phyloP scores from a whole-genome alignment of 2,888 invertebrate genomes.

The Nectonema munidae region DNA sequence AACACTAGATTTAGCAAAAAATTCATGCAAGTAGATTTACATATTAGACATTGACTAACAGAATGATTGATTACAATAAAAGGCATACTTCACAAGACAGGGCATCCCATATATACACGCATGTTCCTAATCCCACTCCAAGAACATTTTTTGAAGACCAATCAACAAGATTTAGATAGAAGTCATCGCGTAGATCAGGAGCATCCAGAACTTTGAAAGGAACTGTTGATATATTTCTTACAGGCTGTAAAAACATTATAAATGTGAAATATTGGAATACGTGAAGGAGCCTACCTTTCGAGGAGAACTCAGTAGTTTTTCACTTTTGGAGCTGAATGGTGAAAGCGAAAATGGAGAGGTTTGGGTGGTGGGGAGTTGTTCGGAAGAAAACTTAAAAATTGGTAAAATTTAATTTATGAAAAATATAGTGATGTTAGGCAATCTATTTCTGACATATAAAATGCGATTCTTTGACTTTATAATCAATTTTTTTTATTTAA shows the following conservation, averaged over 20 bases:
- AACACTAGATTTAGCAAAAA: too few relatives aligned
- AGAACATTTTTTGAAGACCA: slow-evolving; percentile 97
- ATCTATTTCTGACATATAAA: too few relatives aligned
- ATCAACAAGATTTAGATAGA: slow-evolving; percentile 87
- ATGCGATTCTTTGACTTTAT: too few relatives aligned
- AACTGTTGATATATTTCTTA: slow-evolving; percentile 79
- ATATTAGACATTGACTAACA: too few relatives aligned
- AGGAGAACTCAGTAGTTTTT: slow-evolving; percentile 62
- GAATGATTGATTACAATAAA: neutral
- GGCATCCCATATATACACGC: slow-evolving; percentile 94
- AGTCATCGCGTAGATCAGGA: slow-evolving; percentile 87
- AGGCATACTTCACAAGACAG: slow-evolving; percentile 54
- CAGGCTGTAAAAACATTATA: slow-evolving; percentile 30
- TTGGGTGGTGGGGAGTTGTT: too few relatives aligned
- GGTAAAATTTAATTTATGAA: too few relatives aligned
- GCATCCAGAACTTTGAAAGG: slow-evolving; percentile 90
- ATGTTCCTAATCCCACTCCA: slow-evolving; percentile 78
- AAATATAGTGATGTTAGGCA: too few relatives aligned
- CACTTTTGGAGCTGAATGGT: slow-evolving; percentile 71
- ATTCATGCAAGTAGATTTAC: too few relatives aligned
- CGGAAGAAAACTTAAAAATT: too few relatives aligned
- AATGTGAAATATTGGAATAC: slow-evolving; percentile 10
- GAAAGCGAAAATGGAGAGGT: slow-evolving; percentile 46
- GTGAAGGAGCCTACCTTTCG: slow-evolving; percentile 33
- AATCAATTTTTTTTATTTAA: too few relatives aligned